Percentiles rank a stretch among this genome's conserved stretches.
These are phyloP conservation scores for Baryphthengus martii DNA, from an alignment of 2,113 vertebrate species.

Conservation along the genomic window DNA sequence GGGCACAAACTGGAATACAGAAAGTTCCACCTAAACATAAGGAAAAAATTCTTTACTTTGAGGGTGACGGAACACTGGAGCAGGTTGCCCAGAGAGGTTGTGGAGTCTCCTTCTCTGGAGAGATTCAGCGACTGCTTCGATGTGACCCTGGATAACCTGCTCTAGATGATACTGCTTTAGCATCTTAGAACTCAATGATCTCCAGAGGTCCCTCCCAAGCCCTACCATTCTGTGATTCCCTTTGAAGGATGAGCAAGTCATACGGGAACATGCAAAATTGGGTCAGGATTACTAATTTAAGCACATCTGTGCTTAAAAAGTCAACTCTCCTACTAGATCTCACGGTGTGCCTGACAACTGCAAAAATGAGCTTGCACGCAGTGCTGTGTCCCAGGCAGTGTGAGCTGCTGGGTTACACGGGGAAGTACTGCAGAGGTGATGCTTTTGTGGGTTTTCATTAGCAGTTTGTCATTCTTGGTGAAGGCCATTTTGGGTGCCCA, in stretches of 20 bases:
- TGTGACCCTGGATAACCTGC: background rate
- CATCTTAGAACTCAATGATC: background rate
- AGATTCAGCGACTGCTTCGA: background rate
- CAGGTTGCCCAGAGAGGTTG: background rate
- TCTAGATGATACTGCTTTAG: background rate
- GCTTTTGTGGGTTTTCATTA: background rate
- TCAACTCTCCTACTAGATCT: background rate
- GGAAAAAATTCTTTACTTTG: background rate
- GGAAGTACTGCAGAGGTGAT: background rate
- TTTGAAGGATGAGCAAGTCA: background rate
- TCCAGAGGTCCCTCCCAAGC: too few species aligned
- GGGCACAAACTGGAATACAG: background rate
- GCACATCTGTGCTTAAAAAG: background rate
- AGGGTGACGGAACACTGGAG: background rate
- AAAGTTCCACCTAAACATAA: background rate
- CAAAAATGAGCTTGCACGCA: rapidly evolving
- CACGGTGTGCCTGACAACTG: background rate
- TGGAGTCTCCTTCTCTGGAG: background rate
- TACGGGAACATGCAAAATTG: background rate
- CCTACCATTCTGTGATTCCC: background rate
- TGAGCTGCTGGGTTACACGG: background rate
- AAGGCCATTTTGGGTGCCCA: background rate
- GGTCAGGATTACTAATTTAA: background rate
- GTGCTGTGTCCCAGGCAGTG: background rate
- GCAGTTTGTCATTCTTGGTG: background rate